A percentile compares a stretch with the other conserved stretches of the same genome.
These are phyloP conservation scores for Platynereis dumerilii DNA, from an alignment of 2,888 invertebrate species.

Conservation along the genomic window DNA sequence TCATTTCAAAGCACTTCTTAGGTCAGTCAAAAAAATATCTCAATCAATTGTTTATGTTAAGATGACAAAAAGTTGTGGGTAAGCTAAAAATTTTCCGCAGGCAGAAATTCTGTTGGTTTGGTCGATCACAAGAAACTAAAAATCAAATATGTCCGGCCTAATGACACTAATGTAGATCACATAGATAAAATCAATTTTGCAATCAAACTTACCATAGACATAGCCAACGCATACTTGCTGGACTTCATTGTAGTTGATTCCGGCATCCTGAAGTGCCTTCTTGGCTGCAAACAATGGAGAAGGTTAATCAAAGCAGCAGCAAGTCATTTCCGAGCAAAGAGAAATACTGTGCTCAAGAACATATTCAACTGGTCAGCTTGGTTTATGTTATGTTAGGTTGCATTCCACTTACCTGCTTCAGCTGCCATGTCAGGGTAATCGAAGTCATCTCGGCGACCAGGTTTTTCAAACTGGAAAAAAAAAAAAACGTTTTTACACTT, in stretches of 20 bases:
- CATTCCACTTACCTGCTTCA: slow-evolving; percentile 80
- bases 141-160: background rate
- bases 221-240: slow-evolving; percentile 90
- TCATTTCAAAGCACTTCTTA: too few species aligned
- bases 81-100: too few species aligned
- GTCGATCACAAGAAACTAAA: background rate
- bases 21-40: too few species aligned
- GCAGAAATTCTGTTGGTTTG: too few species aligned
- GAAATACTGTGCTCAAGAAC: too few species aligned
- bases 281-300: background rate
- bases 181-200: background rate
- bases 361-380: too few species aligned
- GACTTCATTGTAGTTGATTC: slow-evolving; percentile 75
- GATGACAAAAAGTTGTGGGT: too few species aligned
- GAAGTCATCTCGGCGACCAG: slow-evolving; percentile 77
- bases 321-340: too few species aligned
- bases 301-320: too few species aligned
- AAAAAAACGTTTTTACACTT: background rate
- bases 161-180: background rate
- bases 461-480: slow-evolving; percentile 82
- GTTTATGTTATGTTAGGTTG: too few species aligned
- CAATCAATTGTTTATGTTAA: too few species aligned
- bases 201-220: slow-evolving; percentile 74
- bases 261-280: slow-evolving; percentile 73
- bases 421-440: slow-evolving; percentile 96